Base-by-base conservation (phyloP, 2,888 invertebrate species). In the Drosophila robusta region DNA sequence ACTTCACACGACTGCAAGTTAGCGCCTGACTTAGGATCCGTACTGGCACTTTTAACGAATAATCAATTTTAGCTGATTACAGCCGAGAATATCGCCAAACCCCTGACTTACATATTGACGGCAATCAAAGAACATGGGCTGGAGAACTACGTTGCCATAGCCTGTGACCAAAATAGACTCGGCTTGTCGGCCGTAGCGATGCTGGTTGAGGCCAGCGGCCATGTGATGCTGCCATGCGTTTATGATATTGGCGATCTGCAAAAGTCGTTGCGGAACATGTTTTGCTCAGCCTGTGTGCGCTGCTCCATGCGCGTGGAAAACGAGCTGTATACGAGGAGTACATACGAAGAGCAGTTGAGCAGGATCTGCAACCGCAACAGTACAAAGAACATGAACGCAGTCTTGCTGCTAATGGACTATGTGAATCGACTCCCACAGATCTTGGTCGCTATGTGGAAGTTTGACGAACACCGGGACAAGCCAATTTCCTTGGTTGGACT, bases 361-460 rank as follows among this genome's bases (percentile, higher is more conserved):
- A 26, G 12, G 0, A 63, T 75, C 6, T 60, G 68, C 52, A 54
- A 47, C 16, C 49, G 51, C 22, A 75, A 78, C 5, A 49, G 11
- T 1, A 56, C 74, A 0, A 75, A 73, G 14, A 64, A 75, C 4
- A 36, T 63, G 39, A 68, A 54, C n/a, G 75, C 68, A 9, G 34
- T 52, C 5, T 1, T 41, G 7, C 29, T 67, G 24, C 32, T 78
- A 4, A 51, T 64, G 55, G 74, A 78, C 26, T 73, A 73, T 57
- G 73, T 68, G 2, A 73, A 63, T 16, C 68, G 51, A 1, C 14
- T 78, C 14, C 51, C 75, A 0, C 56, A 60, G 9, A 54, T 75
- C 7, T 14, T 78, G 18, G 34, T 51, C 7, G 14, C 38, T 1
- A 78, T 75, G 75, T 75, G 78, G 78, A 56, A 46, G 8, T 63